Base-by-base conservation (phyloP, 2,113 vertebrate species). In the Erpornis zantholeuca region DNA sequence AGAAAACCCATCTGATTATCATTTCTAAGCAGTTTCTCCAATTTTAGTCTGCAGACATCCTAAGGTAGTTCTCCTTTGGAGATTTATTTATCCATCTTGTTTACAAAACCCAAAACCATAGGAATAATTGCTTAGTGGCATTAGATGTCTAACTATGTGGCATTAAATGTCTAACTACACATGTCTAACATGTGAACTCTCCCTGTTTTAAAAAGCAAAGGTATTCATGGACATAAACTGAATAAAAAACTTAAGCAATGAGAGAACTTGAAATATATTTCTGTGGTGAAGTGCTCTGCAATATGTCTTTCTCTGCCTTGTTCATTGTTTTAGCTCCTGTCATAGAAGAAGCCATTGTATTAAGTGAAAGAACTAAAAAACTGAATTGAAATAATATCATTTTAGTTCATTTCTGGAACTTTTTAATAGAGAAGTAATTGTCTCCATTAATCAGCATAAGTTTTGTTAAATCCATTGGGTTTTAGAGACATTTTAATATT, bases 371-470 rank as follows among this genome's bases (percentile, higher is more conserved):
- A 77, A 72, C 36, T 57, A 38, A 90, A 93, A 87, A 53, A 57
- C 13, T 72, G 29, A 57, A 61, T 12, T 72, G 29, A 84, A 88
- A 91, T 56, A 53, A 70, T 76, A 25, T 80, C 6, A 28, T 80
- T 90, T 69, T 52, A 64, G 19, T 81, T 86, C 8, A 33, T 91
- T 92, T 91, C 56, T 88, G 47, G 79, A 86, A 66, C 56, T 77
- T 63, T 90, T 81, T 75, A 92, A 88, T 70, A 86, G 52, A 92
- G 68, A 42, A 57, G 16, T 83, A 92, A 86, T 90, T 90, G 72
- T 88, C 91, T 82, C 52, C 64, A 86, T 88, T 93, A 85, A 86
- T 93, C 83, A 93, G 42, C n/a, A 33, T 68, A 91, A 54, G 40
- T 95, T 85, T 66, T 76, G 45, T 78, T 78, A 97, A 93, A 95